Percentiles rank a stretch among this genome's conserved stretches.
phyloP scores from a whole-genome alignment of 2,888 invertebrate genomes.

The Isotomurus palustris region DNA sequence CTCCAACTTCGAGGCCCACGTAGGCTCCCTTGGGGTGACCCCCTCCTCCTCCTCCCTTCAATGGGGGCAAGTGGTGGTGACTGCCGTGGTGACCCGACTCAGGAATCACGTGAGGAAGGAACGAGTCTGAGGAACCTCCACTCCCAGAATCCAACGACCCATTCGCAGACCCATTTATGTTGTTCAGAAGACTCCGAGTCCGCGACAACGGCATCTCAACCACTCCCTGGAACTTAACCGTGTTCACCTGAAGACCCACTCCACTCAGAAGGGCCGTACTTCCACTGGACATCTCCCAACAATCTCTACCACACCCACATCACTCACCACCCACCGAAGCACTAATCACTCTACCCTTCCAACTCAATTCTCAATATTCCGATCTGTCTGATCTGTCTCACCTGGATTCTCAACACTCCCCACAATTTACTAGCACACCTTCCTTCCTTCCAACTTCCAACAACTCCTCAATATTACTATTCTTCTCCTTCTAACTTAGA shows the following conservation, averaged over 20 bases:
- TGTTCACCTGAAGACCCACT: constrained; percentile 42
- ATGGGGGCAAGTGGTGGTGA: constrained; percentile 47
- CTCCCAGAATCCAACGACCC: constrained; percentile 32
- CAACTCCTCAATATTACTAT: too few species aligned
- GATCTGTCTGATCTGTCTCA: too few species aligned
- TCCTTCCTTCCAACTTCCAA: too few species aligned
- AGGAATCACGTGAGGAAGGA: constrained; percentile 41
- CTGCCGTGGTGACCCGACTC: constrained; percentile 36
- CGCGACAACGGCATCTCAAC: constrained; percentile 51
- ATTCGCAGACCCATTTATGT: constrained; percentile 49
- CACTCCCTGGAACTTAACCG: constrained; percentile 29
- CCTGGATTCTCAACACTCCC: too few species aligned
- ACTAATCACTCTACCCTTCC: too few species aligned
- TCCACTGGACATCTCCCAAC: constrained; percentile 47
- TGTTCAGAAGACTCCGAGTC: constrained; percentile 51
- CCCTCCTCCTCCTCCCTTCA: constrained; percentile 41
- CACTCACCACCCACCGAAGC: too few species aligned
- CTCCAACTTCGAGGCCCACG: constrained; percentile 44
- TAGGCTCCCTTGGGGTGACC: constrained; percentile 36
- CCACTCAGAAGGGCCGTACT: constrained; percentile 44
- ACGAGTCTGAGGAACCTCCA: constrained; percentile 37
- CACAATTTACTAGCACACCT: too few species aligned
- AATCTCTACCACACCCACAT: too few species aligned
- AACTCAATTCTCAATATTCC: too few species aligned
- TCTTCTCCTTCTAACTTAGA: too few species aligned